Evolutionary conservation across 2,113 vertebrate species (phyloP), one percentile per base, ranked within the genome.

Genomic region (Hiodon alosoides): DNA sequence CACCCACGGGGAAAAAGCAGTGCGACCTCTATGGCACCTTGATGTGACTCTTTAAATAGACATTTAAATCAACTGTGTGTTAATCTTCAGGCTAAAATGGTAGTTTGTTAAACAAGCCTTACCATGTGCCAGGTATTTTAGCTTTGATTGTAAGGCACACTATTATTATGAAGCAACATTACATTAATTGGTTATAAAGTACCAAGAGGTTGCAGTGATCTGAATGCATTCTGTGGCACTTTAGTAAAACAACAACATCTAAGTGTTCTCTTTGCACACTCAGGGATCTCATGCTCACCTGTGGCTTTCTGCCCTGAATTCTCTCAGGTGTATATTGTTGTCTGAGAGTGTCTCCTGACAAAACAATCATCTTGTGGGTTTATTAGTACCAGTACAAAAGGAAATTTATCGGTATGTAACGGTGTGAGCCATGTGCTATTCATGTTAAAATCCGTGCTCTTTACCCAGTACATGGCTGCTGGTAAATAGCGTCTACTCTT

Each of bases 11-110:
- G 81, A 87, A 86, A 85, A 87, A 84, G 80, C 31, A 75, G 68
- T 60, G 81, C 73, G 75, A 75, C 74, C 73, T 82, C 76, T 31
- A 69, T 78, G 78, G 72, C 73, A 84, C 80, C 82, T 81, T 78
- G 75, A 77, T 81, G 77, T 77, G 73, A 86, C 83, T 80, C 76
- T 76, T 85, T 82, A 84, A 85, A 89, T 55, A 82, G 79, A 76
- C 81, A 72, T 82, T 86, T 89, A 85, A 84, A 79, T 73, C 71
- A 78, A 81, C 81, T 81, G 79, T 72, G 77, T 82, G 77, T 82
- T 76, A 80, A 46, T 72, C 77, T 78, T 58, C 47, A 72, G 79
- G 76, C 71, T 81, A 83, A 75, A 54, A 59, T 50, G 50, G 76
- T 72, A 64, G 69, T 76, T 80, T 76, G 85, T 82, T 83, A 50